Percentiles rank a stretch among this genome's conserved stretches.
These are phyloP conservation scores for Oedothorax gibbosus DNA, from an alignment of 1,140 invertebrate genomes.

Conservation along the genomic window DNA sequence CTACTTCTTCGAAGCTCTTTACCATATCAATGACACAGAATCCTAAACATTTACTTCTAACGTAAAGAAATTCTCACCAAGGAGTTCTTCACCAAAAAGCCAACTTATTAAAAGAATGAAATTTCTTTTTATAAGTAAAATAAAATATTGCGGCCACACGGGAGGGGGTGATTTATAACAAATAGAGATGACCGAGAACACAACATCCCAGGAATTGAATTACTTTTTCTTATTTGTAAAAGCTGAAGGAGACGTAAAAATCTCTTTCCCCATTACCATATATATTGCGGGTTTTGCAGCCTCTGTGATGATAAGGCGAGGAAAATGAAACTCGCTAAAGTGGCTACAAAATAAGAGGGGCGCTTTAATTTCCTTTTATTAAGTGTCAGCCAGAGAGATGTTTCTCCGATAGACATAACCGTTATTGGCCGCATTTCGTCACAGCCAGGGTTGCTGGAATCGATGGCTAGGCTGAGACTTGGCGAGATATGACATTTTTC, in stretches of 20 bases:
- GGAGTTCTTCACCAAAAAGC: no score
- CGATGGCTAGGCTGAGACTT: neutral
- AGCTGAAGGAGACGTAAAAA: slow-evolving; percentile 9
- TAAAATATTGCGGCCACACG: slow-evolving; percentile 19
- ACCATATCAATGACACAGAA: no score
- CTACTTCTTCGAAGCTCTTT: no score
- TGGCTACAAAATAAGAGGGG: slow-evolving; percentile 44
- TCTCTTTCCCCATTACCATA: slow-evolving; percentile 47
- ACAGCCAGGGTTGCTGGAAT: slow-evolving; percentile 23
- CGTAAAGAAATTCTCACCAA: no score
- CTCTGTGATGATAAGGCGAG: slow-evolving; percentile 25
- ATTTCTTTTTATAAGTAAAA: slow-evolving; percentile 23
- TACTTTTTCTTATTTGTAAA: slow-evolving; percentile 32
- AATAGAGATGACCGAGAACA: slow-evolving; percentile 27
- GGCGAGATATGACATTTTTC: neutral
- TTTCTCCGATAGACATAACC: slow-evolving; percentile 47
- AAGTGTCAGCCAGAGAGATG: slow-evolving; percentile 53
- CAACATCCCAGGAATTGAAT: slow-evolving; percentile 32
- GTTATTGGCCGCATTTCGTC: slow-evolving; percentile 46
- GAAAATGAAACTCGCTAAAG: slow-evolving; percentile 38
- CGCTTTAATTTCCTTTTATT: slow-evolving; percentile 56
- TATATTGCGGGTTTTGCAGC: slow-evolving; percentile 47
- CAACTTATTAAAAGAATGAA: no score
- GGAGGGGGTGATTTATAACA: slow-evolving; percentile 38
- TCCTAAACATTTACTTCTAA: no score